A percentile compares a stretch with the other conserved stretches of the same genome.
These are phyloP conservation scores for Toxonevra muliebris DNA, from an alignment of 2,888 invertebrate genomes.

Conservation along the genomic window DNA sequence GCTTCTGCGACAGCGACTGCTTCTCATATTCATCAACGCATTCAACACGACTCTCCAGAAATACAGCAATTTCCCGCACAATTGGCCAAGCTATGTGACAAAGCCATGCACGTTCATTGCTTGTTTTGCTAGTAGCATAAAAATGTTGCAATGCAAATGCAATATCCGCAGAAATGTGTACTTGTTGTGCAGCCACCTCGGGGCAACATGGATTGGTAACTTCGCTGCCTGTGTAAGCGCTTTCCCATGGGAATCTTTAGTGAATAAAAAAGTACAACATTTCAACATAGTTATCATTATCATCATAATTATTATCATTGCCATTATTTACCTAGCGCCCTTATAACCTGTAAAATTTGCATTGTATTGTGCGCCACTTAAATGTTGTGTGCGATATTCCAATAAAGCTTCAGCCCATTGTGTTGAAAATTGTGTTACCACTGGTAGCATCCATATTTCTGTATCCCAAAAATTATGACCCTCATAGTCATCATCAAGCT, in stretches of 20 bases:
- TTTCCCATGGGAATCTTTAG: slow-evolving; percentile 71
- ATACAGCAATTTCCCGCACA: slow-evolving; percentile 69
- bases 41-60: slow-evolving; percentile 69
- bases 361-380: slow-evolving; percentile 67
- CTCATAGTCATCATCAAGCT: slow-evolving; percentile 61
- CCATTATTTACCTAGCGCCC: slow-evolving; percentile 67
- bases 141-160: slow-evolving; percentile 66
- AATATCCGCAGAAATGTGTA: slow-evolving; percentile 71
- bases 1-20: slow-evolving; percentile 65
- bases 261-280: neutral
- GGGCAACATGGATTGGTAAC: slow-evolving; percentile 71
- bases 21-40: slow-evolving; percentile 67
- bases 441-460: slow-evolving; percentile 72
- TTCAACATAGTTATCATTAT: neutral
- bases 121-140: slow-evolving; percentile 48
- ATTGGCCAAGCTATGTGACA: slow-evolving; percentile 68
- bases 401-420: slow-evolving; percentile 67
- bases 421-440: slow-evolving; percentile 67
- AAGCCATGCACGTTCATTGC: slow-evolving; percentile 55
- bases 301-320: neutral
- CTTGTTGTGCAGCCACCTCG: slow-evolving; percentile 68
- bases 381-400: slow-evolving; percentile 67
- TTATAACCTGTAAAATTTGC: slow-evolving; percentile 67
- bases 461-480: slow-evolving; percentile 75
- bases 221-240: slow-evolving; percentile 71